Evolutionary conservation across 1,140 invertebrate genomes (phyloP), one percentile per base, ranked within the genome.

Genomic region (Cataglyphis hispanica): DNA sequence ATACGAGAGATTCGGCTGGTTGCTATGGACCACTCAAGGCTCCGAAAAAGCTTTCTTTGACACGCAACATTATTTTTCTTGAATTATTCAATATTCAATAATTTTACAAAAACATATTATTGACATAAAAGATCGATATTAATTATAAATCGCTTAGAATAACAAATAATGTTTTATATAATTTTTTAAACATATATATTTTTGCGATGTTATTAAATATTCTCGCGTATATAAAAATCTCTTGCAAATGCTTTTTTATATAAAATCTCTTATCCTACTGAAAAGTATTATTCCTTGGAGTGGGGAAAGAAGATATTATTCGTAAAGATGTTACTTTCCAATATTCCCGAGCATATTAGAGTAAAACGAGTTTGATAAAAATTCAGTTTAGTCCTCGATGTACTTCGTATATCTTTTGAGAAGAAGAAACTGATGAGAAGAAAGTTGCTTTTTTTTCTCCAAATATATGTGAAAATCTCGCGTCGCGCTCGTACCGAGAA

Each of bases 361-460:
- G 78, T 46, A 60, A 61, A 83, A 83, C 67, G 67, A 83, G 27
- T 46, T 74, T 3, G 78, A 83, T 83, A 74, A 83, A 43, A 83
- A 70, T 74, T 83, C 78, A 83, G 72, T 50, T 50, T 74, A 27
- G 67, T 34, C 37, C 31, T 27, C 53, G 56, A 78, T 84, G 58
- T n/a, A 63, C 72, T 64, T 63, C 56, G 56, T n/a, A 31, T 19
- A 37, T 84, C 34, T 60, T 46, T 46, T 50, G 46, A 13, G 11
- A 16, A 34, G 19, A 6, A n/a, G n/a, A n/a, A n/a, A n/a, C n/a
- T n/a, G n/a, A n/a, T n/a, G n/a, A n/a, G n/a, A n/a, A n/a, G n/a
- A 27, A 11, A 13, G 13, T n/a, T 19, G 37, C 16, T 16, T 66
- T 31, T 58, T 19, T 31, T 70, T 43, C 22, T 27, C 25, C 16